phyloP scores from a whole-genome alignment of 2,113 vertebrate species.

The Nymphicus hollandicus region DNA sequence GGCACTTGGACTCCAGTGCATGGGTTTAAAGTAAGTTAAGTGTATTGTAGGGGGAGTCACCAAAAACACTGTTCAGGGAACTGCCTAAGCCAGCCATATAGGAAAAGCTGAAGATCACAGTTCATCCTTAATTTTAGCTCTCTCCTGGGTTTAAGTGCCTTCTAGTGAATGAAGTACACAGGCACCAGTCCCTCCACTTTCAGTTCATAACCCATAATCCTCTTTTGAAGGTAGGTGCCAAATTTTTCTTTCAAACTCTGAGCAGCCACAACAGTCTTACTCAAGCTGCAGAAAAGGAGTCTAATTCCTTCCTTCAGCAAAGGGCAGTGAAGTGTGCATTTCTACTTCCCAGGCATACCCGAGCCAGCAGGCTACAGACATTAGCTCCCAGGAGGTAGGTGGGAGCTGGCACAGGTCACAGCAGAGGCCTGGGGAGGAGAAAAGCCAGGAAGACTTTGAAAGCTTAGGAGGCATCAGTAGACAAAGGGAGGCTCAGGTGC shows the following conservation, averaged over 20 bases:
- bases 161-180: not conserved
- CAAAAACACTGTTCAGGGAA: not conserved
- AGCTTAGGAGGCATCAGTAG: not conserved
- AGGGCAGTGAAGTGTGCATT: fast-evolving
- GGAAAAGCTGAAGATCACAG: not conserved
- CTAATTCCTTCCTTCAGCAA: not conserved
- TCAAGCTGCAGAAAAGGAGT: not conserved
- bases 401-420: not conserved
- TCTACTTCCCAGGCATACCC: not conserved
- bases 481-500: not conserved
- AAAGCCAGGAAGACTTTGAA: not conserved
- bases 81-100: constrained; percentile 19
- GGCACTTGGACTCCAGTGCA: not conserved
- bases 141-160: not conserved
- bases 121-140: not conserved
- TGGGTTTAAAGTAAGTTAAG: not conserved
- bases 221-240: not conserved
- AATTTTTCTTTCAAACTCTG: not conserved
- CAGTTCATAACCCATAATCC: not conserved
- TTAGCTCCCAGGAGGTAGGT: not conserved
- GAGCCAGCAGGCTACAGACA: not conserved
- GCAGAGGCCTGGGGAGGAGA: not conserved
- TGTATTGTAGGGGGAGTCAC: not conserved
- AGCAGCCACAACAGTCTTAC: not conserved
- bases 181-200: not conserved